Conservation (phyloP, 2,113 vertebrate species). For the Laterallus jamaicensis region DNA sequence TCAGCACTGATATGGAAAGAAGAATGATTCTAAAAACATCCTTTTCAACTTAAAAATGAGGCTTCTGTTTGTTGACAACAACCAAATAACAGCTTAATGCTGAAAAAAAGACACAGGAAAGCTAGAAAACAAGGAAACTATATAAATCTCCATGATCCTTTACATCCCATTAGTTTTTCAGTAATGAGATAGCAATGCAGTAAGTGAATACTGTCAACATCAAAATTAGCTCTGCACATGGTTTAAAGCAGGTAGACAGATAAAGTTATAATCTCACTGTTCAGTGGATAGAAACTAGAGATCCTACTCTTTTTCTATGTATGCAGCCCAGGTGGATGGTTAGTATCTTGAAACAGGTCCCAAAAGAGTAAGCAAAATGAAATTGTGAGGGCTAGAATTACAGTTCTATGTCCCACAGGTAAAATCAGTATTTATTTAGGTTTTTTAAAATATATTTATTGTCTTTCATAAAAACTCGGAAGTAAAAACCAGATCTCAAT, state of each 20-base stretch:
- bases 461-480: not conserved
- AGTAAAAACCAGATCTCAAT: not conserved
- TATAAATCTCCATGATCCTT: not conserved
- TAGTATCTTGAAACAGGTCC: not conserved
- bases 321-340: not conserved
- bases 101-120: not conserved
- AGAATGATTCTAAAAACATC: not conserved
- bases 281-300: not conserved
- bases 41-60: not conserved
- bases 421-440: not conserved
- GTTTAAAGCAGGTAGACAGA: not conserved
- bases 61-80: not conserved
- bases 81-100: not conserved
- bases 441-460: conserved; percentile 30
- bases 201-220: not conserved
- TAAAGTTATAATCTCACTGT: not conserved
- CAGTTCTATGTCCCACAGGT: not conserved
- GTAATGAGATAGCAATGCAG: not conserved
- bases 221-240: not conserved
- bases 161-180: not conserved
- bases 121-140: not conserved
- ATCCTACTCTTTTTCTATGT: not conserved
- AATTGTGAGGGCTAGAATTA: not conserved
- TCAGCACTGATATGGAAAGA: not conserved
- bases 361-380: not conserved